Evolutionary conservation across 2,797 vertebrate genomes (phyloP).

Genomic region (Chelidonichthys spinosus): DNA sequence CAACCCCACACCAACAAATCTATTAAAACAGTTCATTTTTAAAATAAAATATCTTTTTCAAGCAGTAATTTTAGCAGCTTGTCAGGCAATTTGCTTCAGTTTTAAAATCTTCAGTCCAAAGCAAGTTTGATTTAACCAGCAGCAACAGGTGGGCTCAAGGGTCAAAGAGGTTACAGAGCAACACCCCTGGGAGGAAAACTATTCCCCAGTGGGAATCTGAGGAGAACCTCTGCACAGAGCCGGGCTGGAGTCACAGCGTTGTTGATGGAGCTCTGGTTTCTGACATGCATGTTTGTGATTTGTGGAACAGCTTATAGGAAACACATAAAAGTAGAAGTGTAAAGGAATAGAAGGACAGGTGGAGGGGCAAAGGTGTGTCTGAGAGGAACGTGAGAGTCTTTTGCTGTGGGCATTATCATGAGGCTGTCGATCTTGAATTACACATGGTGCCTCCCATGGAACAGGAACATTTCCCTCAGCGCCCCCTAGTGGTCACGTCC

Average conservation of each 20-base stretch:
- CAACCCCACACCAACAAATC: too few relatives aligned
- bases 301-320: not conserved
- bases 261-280: conserved; percentile 23
- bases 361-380: conserved; percentile 3
- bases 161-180: conserved; percentile 33
- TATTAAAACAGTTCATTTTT: not conserved
- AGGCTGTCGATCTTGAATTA: conserved; percentile 32
- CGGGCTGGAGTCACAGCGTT: conserved; percentile 1
- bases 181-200: conserved; percentile 27
- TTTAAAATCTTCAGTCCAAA: not conserved
- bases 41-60: not conserved
- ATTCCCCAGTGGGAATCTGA: conserved; percentile 56
- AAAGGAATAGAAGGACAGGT: not conserved
- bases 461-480: not conserved
- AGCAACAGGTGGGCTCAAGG: conserved; percentile 58
- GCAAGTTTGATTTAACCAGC: conserved; percentile 42
- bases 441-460: not conserved
- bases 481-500: conserved; percentile 5
- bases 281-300: not conserved
- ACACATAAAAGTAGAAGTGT: not conserved
- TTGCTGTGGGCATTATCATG: not conserved
- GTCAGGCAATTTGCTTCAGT: not conserved
- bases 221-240: conserved; percentile 43
- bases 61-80: not conserved
- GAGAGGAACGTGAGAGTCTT: conserved; percentile 6